Conservation (phyloP, 2,113 vertebrate genomes). For the Oxygymnocypris stewartii region DNA sequence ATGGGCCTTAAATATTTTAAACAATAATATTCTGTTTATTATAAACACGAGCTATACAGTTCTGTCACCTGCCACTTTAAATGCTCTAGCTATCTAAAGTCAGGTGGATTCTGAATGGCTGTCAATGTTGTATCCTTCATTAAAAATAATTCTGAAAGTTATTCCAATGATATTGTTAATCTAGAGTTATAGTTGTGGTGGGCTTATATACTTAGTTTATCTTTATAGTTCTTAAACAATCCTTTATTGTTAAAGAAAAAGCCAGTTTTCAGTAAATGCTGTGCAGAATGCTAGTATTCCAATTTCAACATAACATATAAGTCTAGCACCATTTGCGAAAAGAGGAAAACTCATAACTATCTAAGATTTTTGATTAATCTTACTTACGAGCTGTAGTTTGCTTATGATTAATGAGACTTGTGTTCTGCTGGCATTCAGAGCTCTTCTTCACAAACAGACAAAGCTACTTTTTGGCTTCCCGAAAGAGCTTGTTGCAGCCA, state of each 20-base stretch:
- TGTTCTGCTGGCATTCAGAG: neutral
- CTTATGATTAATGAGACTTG: neutral
- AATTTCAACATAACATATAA: neutral
- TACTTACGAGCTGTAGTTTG: neutral
- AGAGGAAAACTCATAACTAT: neutral
- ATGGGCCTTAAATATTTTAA: neutral
- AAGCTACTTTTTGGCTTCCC: conserved; percentile 5
- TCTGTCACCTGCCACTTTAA: too few relatives aligned
- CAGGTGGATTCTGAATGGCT: too few relatives aligned
- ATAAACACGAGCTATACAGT: too few relatives aligned
- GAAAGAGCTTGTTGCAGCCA: conserved; percentile 14
- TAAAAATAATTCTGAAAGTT: too few relatives aligned
- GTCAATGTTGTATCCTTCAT: too few relatives aligned
- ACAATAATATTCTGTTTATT: neutral
- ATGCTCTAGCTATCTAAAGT: too few relatives aligned
- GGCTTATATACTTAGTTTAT: too few relatives aligned
- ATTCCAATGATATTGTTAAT: too few relatives aligned
- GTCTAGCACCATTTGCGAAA: neutral
- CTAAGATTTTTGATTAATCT: neutral
- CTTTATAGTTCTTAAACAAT: too few relatives aligned
- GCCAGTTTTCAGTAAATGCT: neutral
- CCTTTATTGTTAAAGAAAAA: neutral
- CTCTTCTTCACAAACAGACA: conserved; percentile 8
- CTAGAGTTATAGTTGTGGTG: too few relatives aligned
- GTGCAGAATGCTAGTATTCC: neutral